Evolutionary conservation across 2,888 invertebrate species (phyloP).

Genomic region (Mylabris sibirica): DNA sequence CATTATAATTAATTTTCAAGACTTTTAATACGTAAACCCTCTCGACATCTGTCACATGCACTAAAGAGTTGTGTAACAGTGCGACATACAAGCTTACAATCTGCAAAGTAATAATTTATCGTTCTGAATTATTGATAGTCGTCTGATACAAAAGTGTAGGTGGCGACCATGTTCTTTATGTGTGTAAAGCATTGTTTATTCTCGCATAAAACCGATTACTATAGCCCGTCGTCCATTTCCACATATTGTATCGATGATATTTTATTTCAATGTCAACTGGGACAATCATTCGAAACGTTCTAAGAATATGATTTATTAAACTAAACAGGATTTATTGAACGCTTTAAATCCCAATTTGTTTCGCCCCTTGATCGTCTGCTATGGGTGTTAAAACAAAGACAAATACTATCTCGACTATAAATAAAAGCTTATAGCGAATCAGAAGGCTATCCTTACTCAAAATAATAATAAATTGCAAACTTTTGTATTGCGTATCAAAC

Average conservation of each 20-base stretch:
- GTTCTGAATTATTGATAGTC: constrained; percentile 42
- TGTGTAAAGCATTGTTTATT: constrained; percentile 39
- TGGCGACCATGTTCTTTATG: constrained; percentile 35
- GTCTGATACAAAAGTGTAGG: constrained; percentile 27
- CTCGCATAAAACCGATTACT: constrained; percentile 38
- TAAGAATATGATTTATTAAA: constrained; percentile 29
- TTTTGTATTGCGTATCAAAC: neutral
- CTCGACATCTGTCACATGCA: constrained; percentile 13
- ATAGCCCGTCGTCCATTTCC: constrained; percentile 32
- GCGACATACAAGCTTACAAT: constrained; percentile 34
- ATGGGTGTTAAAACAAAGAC: neutral
- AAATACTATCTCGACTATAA: neutral
- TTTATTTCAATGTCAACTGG: constrained; percentile 26
- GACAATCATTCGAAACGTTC: constrained; percentile 21
- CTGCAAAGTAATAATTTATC: constrained; percentile 42
- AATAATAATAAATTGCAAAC: constrained; percentile 12
- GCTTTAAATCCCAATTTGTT: constrained; percentile 20
- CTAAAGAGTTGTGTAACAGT: constrained; percentile 11
- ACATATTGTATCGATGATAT: constrained; percentile 32
- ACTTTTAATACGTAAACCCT: neutral
- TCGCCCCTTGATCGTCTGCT: neutral
- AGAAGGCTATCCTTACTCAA: neutral
- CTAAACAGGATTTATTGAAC: constrained; percentile 21
- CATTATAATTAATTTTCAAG: neutral
- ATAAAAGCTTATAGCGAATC: neutral